Conservation (phyloP, 1,140 invertebrate genomes). For the Epicauta chinensis region DNA sequence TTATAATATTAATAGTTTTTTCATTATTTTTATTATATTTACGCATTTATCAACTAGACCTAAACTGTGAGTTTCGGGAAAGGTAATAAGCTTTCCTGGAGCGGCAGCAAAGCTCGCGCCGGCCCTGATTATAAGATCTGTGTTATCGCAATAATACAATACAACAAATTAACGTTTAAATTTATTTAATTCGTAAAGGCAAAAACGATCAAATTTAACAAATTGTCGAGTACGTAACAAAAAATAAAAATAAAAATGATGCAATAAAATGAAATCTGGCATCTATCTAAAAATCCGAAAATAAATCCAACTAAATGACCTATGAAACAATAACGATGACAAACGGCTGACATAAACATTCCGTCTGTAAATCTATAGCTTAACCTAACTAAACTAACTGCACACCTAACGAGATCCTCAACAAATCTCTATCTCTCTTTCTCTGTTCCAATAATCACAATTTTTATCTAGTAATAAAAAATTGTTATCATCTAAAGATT, state of each 20-base stretch:
- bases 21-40: no score
- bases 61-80: no score
- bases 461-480: not conserved
- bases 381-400: conserved; percentile 2
- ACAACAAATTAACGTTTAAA: no score
- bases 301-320: conserved; percentile 15
- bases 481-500: no score
- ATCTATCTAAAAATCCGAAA: conserved; percentile 10
- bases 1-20: no score
- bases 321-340: conserved; percentile 16
- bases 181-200: no score
- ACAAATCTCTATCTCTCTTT: not conserved
- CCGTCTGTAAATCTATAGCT: conserved; percentile 1
- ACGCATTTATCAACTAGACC: no score
- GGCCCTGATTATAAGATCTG: no score
- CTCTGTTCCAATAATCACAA: not conserved
- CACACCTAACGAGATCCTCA: not conserved
- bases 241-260: conserved; percentile 4
- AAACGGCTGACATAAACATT: conserved; percentile 14
- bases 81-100: no score
- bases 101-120: no score
- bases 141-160: no score
- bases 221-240: conserved; percentile 5
- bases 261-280: conserved; percentile 8
- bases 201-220: not conserved